phyloP scores from a whole-genome alignment of 92 coral and sea anemone species.

The Zoanthus sansibaricus region DNA sequence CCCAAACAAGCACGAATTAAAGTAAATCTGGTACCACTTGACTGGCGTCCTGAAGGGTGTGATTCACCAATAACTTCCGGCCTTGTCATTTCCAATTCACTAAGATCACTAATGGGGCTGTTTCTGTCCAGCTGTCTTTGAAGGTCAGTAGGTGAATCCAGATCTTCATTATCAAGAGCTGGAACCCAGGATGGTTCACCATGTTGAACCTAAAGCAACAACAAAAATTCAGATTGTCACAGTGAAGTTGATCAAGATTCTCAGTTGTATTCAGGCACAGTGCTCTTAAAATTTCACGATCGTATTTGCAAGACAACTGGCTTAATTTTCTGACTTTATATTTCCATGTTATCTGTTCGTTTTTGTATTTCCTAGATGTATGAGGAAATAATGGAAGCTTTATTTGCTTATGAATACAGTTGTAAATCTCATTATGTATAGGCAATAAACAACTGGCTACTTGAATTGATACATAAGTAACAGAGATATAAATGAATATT shows the following conservation, averaged over 20 bases:
- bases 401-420: too few species aligned
- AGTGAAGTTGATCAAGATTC: background rate
- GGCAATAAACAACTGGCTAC: too few species aligned
- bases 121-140: conserved; percentile 13
- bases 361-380: too few species aligned
- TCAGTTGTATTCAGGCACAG: background rate
- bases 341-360: too few species aligned
- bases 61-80: conserved; percentile 12
- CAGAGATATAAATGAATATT: too few species aligned
- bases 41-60: background rate
- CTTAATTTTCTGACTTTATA: too few species aligned
- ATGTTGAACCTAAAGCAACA: conserved; percentile 62
- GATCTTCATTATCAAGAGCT: background rate
- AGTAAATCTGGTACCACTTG: background rate
- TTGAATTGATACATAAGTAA: too few species aligned
- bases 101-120: conserved; percentile 16
- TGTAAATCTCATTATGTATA: too few species aligned
- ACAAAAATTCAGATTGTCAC: background rate
- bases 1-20: background rate
- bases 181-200: conserved; percentile 93
- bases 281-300: background rate
- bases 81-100: conserved; percentile 10
- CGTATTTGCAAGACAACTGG: too few species aligned
- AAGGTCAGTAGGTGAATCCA: conserved; percentile 10
- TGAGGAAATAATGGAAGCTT: too few species aligned